These are phyloP conservation scores for Avahi laniger DNA, from an alignment of 2,797 vertebrate species.

Conservation along the genomic window DNA sequence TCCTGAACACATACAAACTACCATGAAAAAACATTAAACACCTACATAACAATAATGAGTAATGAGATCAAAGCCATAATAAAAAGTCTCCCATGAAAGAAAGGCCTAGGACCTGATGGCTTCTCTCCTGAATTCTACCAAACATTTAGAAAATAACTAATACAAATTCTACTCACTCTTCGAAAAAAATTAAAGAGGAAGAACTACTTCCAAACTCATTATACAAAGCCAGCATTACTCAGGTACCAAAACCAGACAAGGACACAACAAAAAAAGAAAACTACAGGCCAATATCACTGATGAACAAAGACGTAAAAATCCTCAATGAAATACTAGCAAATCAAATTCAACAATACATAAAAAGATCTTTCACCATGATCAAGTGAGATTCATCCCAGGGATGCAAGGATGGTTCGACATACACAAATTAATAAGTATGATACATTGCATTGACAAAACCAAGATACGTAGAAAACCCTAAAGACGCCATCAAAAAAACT, in stretches of 20 bases:
- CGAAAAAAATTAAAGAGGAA: not conserved
- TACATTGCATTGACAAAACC: too few species aligned
- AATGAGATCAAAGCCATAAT: not conserved
- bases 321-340: too few species aligned
- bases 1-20: not conserved
- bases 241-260: not conserved
- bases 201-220: not conserved
- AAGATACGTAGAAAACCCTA: too few species aligned
- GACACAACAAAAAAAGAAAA: too few species aligned
- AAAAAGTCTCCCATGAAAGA: not conserved
- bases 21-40: not conserved
- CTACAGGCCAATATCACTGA: too few species aligned
- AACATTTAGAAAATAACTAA: not conserved
- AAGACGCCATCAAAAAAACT: too few species aligned
- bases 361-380: too few species aligned
- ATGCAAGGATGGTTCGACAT: too few species aligned
- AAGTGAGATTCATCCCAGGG: too few species aligned
- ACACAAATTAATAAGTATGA: too few species aligned
- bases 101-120: not conserved
- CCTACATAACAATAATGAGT: not conserved
- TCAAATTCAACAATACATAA: too few species aligned
- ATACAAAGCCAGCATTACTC: not conserved
- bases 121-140: not conserved
- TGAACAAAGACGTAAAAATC: too few species aligned
- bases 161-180: not conserved